These are phyloP conservation scores for Eptesicus fuscus DNA, from an alignment of 2,113 vertebrate species.

Conservation along the genomic window DNA sequence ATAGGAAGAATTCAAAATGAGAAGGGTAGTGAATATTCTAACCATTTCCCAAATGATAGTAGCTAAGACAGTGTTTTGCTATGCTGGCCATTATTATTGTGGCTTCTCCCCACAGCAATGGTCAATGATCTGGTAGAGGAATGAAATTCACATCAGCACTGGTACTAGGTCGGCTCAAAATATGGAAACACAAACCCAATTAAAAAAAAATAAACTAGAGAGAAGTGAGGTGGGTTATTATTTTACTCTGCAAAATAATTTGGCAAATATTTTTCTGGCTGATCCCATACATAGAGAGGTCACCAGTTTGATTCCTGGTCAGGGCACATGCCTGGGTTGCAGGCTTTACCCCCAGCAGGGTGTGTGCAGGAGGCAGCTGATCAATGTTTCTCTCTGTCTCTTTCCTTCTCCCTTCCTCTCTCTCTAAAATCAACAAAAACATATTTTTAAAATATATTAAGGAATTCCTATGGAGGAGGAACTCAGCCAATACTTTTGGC, in stretches of 20 bases:
- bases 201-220: not conserved
- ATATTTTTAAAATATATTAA: not conserved
- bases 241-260: conserved; percentile 12
- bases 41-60: not conserved
- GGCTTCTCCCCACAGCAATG: not conserved
- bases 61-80: not conserved
- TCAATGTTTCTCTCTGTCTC: too few relatives aligned
- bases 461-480: not conserved
- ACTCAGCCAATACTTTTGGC: not conserved
- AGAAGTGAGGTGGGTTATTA: not conserved
- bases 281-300: too few relatives aligned
- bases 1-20: not conserved
- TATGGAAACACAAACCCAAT: not conserved
- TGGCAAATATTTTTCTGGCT: not conserved
- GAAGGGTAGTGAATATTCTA: not conserved
- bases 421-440: too few relatives aligned
- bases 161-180: not conserved
- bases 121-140: not conserved
- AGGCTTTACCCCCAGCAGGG: too few relatives aligned
- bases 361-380: too few relatives aligned
- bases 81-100: not conserved
- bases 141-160: not conserved
- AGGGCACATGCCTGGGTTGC: too few relatives aligned
- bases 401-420: too few relatives aligned
- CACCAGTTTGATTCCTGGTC: too few relatives aligned